Evolutionary conservation across 2,113 vertebrate species (phyloP), one percentile per base, ranked within the genome.

Genomic region (human (Homo sapiens)): DNA sequence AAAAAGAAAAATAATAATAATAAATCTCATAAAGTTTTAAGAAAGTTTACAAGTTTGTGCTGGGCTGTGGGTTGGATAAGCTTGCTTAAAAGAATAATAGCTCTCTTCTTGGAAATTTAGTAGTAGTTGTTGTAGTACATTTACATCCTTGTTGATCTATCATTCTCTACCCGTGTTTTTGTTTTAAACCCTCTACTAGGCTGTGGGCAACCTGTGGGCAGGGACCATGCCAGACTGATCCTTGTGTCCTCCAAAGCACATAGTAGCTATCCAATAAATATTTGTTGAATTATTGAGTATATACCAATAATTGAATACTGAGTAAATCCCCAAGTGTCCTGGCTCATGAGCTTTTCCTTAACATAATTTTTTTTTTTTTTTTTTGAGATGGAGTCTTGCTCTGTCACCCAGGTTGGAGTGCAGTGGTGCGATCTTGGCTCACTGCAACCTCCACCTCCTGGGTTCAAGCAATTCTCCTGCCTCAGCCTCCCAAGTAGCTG

Each of bases 291-390:
- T 87, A 95, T 73, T 95, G 84, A 75, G 20, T 43, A 79, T 70
- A 30, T 50, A 87, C 38, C 35, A 85, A 43, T 86, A 70, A 93
- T 8, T 79, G 14, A 82, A 68, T 87, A 96, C 0, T 90, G 40
- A 98, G 57, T 50, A 86, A 88, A 75, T 83, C 35, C 6, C 70
- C 76, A 93, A 80, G 22, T 64, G 27, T 86, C 43, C 45, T 93
- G 40, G 61, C 16, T 91, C 38, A 79, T 93, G n/a, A 93, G 6
- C 20, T 73, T 89, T 75, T 94, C 94, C 68, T 80, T 83, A 92
- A 82, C 35, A 75, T 75, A 80, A 76, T 95, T 94, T 93, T 89
- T 79, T 55, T 55, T 55, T 20, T 55, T 55, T 55, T 20, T 55
- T 55, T 55, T 18, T 55, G 17, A 55, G 18, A 7, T 55, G 52